Base-by-base conservation (phyloP, 2,113 vertebrate species). In the Sorex araneus region DNA sequence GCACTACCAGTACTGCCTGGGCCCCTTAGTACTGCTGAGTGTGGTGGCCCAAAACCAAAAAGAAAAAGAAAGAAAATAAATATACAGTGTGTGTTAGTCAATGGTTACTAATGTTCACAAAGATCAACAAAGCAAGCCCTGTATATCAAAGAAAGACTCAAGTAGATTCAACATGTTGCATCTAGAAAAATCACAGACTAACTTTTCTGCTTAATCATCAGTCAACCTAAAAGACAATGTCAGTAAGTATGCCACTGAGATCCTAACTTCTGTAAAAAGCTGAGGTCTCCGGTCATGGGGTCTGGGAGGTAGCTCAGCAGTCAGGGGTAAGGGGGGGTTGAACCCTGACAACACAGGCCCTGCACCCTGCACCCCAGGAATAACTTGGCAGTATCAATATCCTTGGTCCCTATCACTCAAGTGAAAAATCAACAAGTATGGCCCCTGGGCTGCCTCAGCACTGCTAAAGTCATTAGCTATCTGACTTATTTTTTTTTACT, bases 151-250 rank as follows among this genome's bases (percentile, higher is more conserved):
- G 25, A 50, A 18, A 74, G 67, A 63, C 25, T 66, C 64, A 40
- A 79, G 12, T 9, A 70, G 32, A 79, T 27, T 32, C 19, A 43
- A 74, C 10, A 36, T 30, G 15, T 1, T 64, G 15, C 63, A n/a
- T 82, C 25, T 70, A 27, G 32, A 77, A 93, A 75, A 74, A 50
- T 60, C 34, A 63, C 45, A 25, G 34, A 60, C 1, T 50, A 34
- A 66, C 43, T 88, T 64, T 30, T 86, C 83, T 69, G 36, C 47
- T 88, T 78, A 84, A 45, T 47, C 60, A 84, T 36, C 27, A 66
- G 64, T 70, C 78, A 57, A 32, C 12, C 18, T 12, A 12, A 54
- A 73, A 2, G 19, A 60, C 60, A 28, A 18, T 63, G 57, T 28
- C 47, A 23, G 57, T 60, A 77, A 30, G 27, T 43, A 70, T 18